Evolutionary conservation across 2,888 invertebrate species (phyloP), one percentile per base, ranked within the genome.

Genomic region (Linnaemya vulpina): DNA sequence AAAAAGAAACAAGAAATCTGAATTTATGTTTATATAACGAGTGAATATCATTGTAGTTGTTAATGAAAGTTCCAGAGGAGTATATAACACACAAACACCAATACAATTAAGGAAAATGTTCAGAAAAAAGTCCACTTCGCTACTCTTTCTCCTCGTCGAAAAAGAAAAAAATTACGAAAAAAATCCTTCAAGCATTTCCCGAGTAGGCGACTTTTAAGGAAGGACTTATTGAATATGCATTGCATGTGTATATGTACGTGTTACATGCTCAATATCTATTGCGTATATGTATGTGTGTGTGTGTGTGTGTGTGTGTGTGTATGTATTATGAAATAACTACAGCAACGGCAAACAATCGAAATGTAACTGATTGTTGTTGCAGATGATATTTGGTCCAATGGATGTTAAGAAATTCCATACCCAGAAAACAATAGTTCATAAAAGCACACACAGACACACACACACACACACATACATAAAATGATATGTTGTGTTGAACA

Each of bases 11-110:
- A 40, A 25, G 3, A 62, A 83, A 73, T 49, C 43, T 13, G 38
- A 74, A 75, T 78, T 76, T 62, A 60, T 73, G 76, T 62, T 63
- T 67, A 73, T 73, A 76, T 81, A 62, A 62, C 25, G 62, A 58
- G 38, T 30, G 30, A 30, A 46, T 80, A 60, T 85, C 71, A 82
- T 55, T 75, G 85, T 85, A 82, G 82, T 82, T 71, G 85, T 85
- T 85, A 85, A 85, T 85, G 82, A 85, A 85, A 79, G 46, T 75
- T 75, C 58, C 49, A 43, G 20, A 63, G 46, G 20, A 68, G 65
- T 78, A 81, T 49, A 75, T 77, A 84, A 68, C 67, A 67, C 30
- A 79, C 71, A 63, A 20, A 65, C 15, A 65, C 58, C 35, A 68
- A 49, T 58, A 70, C 38, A 46, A 38, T 53, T 43, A 22, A 35